Evolutionary conservation across 2,797 vertebrate genomes (phyloP), one percentile per base, ranked within the genome.

Genomic region (Scyliorhinus canicula): DNA sequence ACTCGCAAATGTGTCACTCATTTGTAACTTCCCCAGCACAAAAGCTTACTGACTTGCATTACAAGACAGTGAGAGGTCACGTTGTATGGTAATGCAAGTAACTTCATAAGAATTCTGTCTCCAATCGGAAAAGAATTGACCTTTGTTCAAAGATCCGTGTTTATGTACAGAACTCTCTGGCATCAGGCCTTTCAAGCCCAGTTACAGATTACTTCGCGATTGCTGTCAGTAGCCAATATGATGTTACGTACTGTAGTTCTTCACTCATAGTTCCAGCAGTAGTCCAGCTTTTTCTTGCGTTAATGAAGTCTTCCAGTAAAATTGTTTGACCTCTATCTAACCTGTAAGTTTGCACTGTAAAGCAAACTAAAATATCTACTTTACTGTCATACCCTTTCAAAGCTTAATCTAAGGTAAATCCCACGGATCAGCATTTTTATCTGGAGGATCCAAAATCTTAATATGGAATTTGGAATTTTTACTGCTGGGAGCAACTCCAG

Each of bases 51-150:
- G 65, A 93, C 14, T 28, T 6, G 44, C 65, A 93, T 67, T 71
- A 16, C 65, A 67, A 71, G 93, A 52, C 65, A 47, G 93, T 93
- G 65, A 67, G n/a, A 47, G 44, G 93, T 93, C 40, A 31, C 11
- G 21, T 4, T 50, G 26, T 67, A 93, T 93, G 93, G 40, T 28
- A 93, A 93, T 71, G 44, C 47, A 67, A 52, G 40, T 47, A 71
- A 50, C 93, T 67, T 19, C 4, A 52, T 71, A 35, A 71, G 52
- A 57, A 88, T 88, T 55, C 26, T 71, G 44, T 67, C 93, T 71
- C 63, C 65, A 93, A 40, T 71, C 2, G 44, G 90, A 57, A 57
- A 52, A 88, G 50, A 93, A 93, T 93, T 93, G 93, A 67, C 28
- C 44, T 52, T 93, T 93, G 93, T 71, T 71, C 47, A 71, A 35